phyloP scores from a whole-genome alignment of 1,140 invertebrate genomes.

The Halesus radiatus region DNA sequence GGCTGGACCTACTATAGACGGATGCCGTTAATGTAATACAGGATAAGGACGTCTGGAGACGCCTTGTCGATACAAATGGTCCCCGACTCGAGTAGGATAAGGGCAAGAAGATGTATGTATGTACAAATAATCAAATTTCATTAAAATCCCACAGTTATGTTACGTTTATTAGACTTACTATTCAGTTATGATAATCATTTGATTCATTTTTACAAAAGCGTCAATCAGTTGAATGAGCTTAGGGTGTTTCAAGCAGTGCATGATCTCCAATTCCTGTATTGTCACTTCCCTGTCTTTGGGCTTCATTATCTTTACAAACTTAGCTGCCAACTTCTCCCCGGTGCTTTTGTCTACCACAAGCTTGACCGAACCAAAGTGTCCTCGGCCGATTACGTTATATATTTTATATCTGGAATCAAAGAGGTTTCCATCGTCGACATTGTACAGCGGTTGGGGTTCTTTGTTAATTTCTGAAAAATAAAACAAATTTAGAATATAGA shows the following conservation, averaged over 20 bases:
- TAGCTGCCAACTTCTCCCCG: constrained; percentile 86
- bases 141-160: constrained; percentile 14
- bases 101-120: too few relatives aligned
- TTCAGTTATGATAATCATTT: constrained; percentile 94
- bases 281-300: constrained; percentile 88
- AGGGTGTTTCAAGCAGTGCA: constrained; percentile 91
- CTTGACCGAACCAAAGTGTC: constrained; percentile 84
- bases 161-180: constrained; percentile 80
- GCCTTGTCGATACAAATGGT: too few relatives aligned
- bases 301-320: constrained; percentile 89
- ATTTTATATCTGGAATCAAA: constrained; percentile 53
- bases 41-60: too few relatives aligned
- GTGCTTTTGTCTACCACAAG: constrained; percentile 81
- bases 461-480: constrained; percentile 39
- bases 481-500: neutral
- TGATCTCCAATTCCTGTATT: constrained; percentile 87
- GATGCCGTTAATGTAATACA: too few relatives aligned
- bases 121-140: too few relatives aligned
- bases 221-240: constrained; percentile 90
- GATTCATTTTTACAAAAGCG: constrained; percentile 87
- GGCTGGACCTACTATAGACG: too few relatives aligned
- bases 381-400: constrained; percentile 83
- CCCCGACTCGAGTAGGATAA: too few relatives aligned
- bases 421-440: constrained; percentile 42
- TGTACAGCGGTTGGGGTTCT: constrained; percentile 27